Evolutionary conservation across 2,113 vertebrate species (phyloP), one percentile per base, ranked within the genome.

Genomic region (Delphinapterus leucas): DNA sequence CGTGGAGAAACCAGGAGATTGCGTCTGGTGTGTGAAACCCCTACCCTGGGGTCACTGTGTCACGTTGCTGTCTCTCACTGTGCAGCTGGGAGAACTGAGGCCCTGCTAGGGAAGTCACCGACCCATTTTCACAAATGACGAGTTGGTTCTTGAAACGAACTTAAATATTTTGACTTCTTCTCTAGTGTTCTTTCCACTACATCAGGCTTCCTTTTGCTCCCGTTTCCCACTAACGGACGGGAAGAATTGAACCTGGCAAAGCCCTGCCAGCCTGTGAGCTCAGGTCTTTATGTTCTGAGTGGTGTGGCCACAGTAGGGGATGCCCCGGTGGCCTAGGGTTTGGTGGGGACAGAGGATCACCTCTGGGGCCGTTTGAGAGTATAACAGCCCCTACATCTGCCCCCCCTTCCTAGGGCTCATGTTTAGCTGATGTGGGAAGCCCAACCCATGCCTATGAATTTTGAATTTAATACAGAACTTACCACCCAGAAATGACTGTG

Each of bases 401-500:
- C 20, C 5, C 5, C 12, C 7, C 67, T 85, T 26, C 36, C 47
- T 3, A 8, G 26, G 25, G 36, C 36, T 60, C 8, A 1, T 2
- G 33, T 95, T 82, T 60, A 68, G 73, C 79, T 87, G 47, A 81
- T 13, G 23, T 55, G 81, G 70, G 63, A 89, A 53, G 63, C 36
- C 89, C 74, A 63, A 55, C 31, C 77, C 79, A 93, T 1, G 0
- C 28, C 8, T 53, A 36, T 3, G 36, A 80, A 82, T 89, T 95
- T 74, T 86, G 58, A 89, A 77, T 88, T 93, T 91, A 67, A 80
- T 74, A 53, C 28, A 73, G 86, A 88, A 68, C 60, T 95, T 88
- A 67, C 88, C 89, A 71, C 85, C 95, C 96, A 97, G 92, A 88
- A 94, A 74, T 23, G 82, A 91, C 86, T 58, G 55, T 76, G 80